Conservation (phyloP, 2,888 invertebrate species). For the Xestia c-nigrum region DNA sequence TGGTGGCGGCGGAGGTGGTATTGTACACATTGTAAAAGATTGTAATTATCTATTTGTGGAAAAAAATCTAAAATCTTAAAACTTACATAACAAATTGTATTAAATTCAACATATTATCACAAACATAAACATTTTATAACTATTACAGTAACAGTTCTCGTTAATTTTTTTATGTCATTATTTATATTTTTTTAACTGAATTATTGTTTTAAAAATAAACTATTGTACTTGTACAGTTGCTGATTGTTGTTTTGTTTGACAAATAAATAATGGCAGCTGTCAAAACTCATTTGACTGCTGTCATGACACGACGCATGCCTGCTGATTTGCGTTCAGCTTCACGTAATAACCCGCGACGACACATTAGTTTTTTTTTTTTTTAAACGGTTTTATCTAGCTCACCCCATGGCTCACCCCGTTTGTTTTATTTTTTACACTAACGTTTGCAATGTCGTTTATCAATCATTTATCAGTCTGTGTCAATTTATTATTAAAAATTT, state of each 20-base stretch:
- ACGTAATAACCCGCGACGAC: neutral
- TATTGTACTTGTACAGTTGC: neutral
- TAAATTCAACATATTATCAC: slow-evolving; percentile 16
- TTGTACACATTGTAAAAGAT: slow-evolving; percentile 78
- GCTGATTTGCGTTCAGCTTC: neutral
- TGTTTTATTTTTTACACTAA: too few species aligned
- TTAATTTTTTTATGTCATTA: slow-evolving; percentile 26
- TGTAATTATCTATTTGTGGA: neutral
- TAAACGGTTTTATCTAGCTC: too few species aligned
- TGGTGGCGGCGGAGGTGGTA: slow-evolving; percentile 80
- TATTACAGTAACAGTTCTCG: neutral
- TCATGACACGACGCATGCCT: neutral
- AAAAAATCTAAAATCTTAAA: slow-evolving; percentile 20
- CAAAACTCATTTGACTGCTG: too few species aligned
- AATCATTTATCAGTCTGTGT: too few species aligned
- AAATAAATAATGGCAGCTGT: neutral
- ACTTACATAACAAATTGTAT: slow-evolving; percentile 53
- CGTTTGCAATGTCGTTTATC: too few species aligned
- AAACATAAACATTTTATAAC: slow-evolving; percentile 8
- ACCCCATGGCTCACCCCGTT: too few species aligned
- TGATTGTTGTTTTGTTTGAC: slow-evolving; percentile 37
- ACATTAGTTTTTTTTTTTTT: neutral
- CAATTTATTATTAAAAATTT: too few species aligned
- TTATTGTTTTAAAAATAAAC: neutral
- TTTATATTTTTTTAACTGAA: neutral